These are phyloP conservation scores for Drosophila lini DNA, from an alignment of 1,140 invertebrate species.

Conservation along the genomic window DNA sequence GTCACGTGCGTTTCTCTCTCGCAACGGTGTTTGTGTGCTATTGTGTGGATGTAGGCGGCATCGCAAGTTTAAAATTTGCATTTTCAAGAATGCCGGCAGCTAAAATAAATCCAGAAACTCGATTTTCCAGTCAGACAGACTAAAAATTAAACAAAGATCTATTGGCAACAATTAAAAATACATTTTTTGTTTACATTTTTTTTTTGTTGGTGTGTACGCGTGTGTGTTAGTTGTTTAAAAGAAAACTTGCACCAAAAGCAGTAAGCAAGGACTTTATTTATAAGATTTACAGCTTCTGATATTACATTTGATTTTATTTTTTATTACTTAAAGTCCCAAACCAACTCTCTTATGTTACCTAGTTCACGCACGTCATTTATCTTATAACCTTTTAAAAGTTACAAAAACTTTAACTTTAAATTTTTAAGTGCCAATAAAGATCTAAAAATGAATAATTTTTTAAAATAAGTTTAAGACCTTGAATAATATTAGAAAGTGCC, in stretches of 20 bases:
- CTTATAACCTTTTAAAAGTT: neutral
- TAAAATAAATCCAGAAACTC: neutral
- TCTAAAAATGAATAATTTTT: too few relatives aligned
- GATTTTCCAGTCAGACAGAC: conserved; percentile 3
- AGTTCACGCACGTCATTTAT: too few relatives aligned
- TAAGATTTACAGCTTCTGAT: neutral
- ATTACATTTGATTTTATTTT: neutral
- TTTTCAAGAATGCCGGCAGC: conserved; percentile 22
- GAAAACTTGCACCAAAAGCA: neutral
- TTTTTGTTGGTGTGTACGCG: conserved; percentile 1
- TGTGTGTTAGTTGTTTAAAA: neutral
- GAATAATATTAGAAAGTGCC: neutral
- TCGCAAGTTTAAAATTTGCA: conserved; percentile 17
- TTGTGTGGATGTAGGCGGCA: conserved; percentile 17
- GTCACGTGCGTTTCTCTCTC: conserved; percentile 35
- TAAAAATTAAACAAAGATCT: neutral
- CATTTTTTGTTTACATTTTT: neutral
- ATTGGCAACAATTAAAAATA: neutral
- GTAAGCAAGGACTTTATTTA: neutral
- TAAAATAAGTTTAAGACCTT: neutral
- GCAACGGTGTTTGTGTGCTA: conserved; percentile 4
- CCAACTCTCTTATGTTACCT: too few relatives aligned
- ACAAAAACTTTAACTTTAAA: neutral
- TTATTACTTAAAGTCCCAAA: neutral
- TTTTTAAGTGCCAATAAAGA: too few relatives aligned